phyloP scores from a whole-genome alignment of 1,140 invertebrate species.

The Listronotus oregonensis region DNA sequence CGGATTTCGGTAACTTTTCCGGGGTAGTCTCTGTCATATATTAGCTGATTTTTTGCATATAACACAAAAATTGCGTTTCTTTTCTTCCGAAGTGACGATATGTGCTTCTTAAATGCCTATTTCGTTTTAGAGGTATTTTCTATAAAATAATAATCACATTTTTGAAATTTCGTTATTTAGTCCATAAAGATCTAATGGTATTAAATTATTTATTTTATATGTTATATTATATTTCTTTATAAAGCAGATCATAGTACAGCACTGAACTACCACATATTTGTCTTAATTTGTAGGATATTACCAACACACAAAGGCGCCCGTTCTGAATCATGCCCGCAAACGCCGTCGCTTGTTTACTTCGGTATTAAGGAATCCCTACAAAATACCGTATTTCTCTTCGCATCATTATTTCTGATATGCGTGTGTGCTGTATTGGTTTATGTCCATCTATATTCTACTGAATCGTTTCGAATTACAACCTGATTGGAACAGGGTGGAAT shows the following conservation, averaged over 20 bases:
- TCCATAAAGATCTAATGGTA: too few relatives aligned
- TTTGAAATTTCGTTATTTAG: too few relatives aligned
- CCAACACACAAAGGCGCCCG: conserved; percentile 38
- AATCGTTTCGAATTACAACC: conserved; percentile 49
- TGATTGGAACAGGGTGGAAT: conserved; percentile 46
- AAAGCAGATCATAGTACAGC: background rate
- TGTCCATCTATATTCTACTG: conserved; percentile 30
- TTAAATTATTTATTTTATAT: too few relatives aligned
- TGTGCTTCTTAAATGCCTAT: too few relatives aligned
- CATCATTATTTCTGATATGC: conserved; percentile 54
- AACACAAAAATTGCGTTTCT: too few relatives aligned
- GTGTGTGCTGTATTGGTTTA: conserved; percentile 43
- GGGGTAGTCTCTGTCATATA: too few relatives aligned
- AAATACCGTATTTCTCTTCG: conserved; percentile 18
- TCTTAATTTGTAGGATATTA: conserved; percentile 43
- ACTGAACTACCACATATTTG: conserved; percentile 5
- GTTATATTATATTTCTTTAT: background rate
- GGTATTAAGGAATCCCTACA: conserved; percentile 47
- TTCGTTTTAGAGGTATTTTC: too few relatives aligned
- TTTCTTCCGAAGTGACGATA: too few relatives aligned
- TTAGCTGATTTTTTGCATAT: too few relatives aligned
- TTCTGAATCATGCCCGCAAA: conserved; percentile 37
- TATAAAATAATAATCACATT: too few relatives aligned
- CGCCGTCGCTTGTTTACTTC: conserved; percentile 43
- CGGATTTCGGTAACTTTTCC: too few relatives aligned